These are phyloP conservation scores for Tylochromis polylepis DNA, from an alignment of 2,113 vertebrate genomes.

Conservation along the genomic window DNA sequence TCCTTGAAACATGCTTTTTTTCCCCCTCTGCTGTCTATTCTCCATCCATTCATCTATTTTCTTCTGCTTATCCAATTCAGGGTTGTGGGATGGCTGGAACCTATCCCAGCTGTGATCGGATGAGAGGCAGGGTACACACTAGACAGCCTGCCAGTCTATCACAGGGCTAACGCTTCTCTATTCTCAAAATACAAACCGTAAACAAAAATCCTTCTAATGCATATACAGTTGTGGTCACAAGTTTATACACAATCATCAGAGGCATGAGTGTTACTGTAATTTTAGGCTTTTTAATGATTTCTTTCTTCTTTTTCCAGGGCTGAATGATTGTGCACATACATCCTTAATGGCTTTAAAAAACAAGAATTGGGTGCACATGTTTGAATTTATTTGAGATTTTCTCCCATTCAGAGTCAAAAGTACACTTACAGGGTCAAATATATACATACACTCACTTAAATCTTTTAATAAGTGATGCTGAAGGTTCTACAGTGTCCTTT, in stretches of 20 bases:
- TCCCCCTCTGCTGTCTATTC: background rate
- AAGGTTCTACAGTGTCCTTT: background rate
- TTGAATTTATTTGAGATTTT: background rate
- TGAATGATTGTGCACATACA: background rate
- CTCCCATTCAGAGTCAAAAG: background rate
- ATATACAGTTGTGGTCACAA: background rate
- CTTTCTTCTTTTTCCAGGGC: background rate
- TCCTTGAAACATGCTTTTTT: background rate
- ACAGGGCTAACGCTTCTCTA: background rate
- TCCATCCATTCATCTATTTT: background rate
- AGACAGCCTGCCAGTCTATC: background rate
- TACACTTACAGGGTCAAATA: background rate
- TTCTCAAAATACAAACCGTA: background rate
- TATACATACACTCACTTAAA: background rate
- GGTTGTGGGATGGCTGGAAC: background rate
- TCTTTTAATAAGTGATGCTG: background rate
- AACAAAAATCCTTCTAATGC: background rate
- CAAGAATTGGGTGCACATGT: background rate
- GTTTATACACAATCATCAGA: background rate
- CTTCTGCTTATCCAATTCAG: background rate
- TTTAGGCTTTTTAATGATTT: background rate
- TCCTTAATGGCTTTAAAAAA: background rate
- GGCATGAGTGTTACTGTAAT: background rate
- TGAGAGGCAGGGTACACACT: background rate
- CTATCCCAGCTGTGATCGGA: background rate